Base-by-base conservation (phyloP, 2,888 invertebrate genomes). In the Syrista parreyssii region DNA sequence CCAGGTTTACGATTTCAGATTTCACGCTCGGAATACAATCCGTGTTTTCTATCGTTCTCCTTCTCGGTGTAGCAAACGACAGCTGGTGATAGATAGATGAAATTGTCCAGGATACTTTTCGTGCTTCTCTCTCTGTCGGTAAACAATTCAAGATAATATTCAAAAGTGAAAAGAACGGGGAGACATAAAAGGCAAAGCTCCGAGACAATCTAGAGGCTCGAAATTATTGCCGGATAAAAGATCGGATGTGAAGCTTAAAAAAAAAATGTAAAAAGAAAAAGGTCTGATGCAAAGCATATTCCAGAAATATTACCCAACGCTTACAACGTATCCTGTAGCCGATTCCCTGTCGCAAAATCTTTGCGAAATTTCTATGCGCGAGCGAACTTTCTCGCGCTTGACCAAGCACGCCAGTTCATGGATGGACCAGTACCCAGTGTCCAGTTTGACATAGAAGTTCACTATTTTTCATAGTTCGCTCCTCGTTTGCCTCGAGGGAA, bases 291-390 rank as follows among this genome's bases (percentile, higher is more conserved):
- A 72, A 30, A 69, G 40, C 55, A 55, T 9, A 55, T 71, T 36
- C 68, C 55, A 12, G 68, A 73, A 77, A 79, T 75, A 55, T 75
- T 73, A 35, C 34, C 55, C 73, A 75, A 40, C 68, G 75, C 71
- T 79, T 75, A 71, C 79, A 68, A 74, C 78, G 74, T 79, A 74
- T 81, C 71, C 33, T 71, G 68, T 71, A 77, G 68, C 68, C 30
- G 77, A 40, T 68, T 30, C 34, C 35, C 69, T 68, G 76, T 35
- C 76, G 68, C 34, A 76, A 32, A 55, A 15, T 30, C 30, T 30
- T 69, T n/a, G 76, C 74, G 79, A 80, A 80, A 80, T 82, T 83
- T 82, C 77, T 80, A 79, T 81, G 79, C 82, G 79, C 83, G 79
- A 78, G 32, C 78, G 81, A 83, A 77, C 83, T 82, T 78, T 68